Evolutionary conservation across 2,888 invertebrate genomes (phyloP), one percentile per base, ranked within the genome.

Genomic region (Elmis aenea): DNA sequence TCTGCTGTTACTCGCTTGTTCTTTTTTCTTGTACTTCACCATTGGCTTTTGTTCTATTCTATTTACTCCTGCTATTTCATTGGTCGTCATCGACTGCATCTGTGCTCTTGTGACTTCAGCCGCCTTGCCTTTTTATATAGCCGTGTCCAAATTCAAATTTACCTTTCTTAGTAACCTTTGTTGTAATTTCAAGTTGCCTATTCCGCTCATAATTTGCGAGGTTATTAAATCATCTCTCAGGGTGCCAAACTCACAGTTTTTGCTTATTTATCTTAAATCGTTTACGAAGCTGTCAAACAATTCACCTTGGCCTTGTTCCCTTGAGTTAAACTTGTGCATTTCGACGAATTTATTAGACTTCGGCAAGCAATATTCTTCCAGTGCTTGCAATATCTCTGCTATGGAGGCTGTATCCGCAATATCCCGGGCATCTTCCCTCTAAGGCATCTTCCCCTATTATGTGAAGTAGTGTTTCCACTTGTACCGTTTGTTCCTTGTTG

Each of bases 171-270:
- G n/a, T n/a, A n/a, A n/a, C n/a, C n/a, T n/a, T n/a, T n/a, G n/a
- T n/a, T n/a, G n/a, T n/a, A 40, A 13, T 16, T 33, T 33, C 5
- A 13, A 13, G 24, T 45, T 29, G 14, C 10, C 15, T 8, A 46
- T 40, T 11, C 45, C 43, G 16, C 36, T 22, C 2, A 50, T 34
- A 9, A 50, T 41, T 34, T 41, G 22, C 20, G 48, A 46, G 13
- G 38, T 39, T 3, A 46, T 38, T 11, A 50, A 22, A 23, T 36
- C 37, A 10, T 51, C 43, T 13, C 26, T 28, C 3, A 43, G 18
- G 5, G 11, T n/a, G 3, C 41, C 47, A 21, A 42, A 49, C 8
- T 51, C 43, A 38, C 48, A 51, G 15, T 35, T 34, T 21, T 31
- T 32, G 8, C 41, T 30, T 16, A 48, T 18, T 16, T 27, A 39